Evolutionary conservation across 2,113 vertebrate species (phyloP).

Genomic region (Lichenostomus cassidix): DNA sequence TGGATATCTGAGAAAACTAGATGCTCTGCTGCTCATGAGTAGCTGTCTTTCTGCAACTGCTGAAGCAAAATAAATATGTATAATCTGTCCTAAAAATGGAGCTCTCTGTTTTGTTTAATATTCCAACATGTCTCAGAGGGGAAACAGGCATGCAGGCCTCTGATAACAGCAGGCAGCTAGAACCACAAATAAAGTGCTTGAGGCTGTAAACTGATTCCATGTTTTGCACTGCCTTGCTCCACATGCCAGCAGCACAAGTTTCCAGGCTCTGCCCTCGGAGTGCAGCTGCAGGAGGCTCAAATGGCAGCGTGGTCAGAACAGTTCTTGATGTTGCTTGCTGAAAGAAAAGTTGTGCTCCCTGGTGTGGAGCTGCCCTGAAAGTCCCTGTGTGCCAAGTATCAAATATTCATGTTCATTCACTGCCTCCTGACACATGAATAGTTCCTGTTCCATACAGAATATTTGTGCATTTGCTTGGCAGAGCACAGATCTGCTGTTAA

Average conservation of each 20-base stretch:
- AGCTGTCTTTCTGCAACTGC: not conserved
- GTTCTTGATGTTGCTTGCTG: not conserved
- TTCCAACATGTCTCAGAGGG: not conserved
- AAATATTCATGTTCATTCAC: not conserved
- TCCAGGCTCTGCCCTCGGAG: not conserved
- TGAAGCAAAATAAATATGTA: not conserved
- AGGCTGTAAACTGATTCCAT: not conserved
- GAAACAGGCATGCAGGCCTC: not conserved
- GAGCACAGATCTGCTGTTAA: not conserved
- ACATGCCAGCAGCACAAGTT: not conserved
- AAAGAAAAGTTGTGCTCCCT: not conserved
- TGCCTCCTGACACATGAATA: not conserved
- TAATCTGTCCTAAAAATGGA: not conserved
- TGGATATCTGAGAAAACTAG: not conserved
- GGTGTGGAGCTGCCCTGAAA: not conserved
- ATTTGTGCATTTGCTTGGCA: not conserved
- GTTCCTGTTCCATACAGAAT: fast-evolving
- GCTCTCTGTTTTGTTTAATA: not conserved
- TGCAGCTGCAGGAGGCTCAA: not conserved
- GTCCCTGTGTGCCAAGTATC: not conserved
- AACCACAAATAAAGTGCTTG: not conserved
- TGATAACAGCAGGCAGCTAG: not conserved
- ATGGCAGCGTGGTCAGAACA: not conserved
- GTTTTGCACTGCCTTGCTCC: not conserved
- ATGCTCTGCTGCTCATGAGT: not conserved